Base-by-base conservation (phyloP, 2,797 vertebrate genomes). In the Nyctalus aviator region DNA sequence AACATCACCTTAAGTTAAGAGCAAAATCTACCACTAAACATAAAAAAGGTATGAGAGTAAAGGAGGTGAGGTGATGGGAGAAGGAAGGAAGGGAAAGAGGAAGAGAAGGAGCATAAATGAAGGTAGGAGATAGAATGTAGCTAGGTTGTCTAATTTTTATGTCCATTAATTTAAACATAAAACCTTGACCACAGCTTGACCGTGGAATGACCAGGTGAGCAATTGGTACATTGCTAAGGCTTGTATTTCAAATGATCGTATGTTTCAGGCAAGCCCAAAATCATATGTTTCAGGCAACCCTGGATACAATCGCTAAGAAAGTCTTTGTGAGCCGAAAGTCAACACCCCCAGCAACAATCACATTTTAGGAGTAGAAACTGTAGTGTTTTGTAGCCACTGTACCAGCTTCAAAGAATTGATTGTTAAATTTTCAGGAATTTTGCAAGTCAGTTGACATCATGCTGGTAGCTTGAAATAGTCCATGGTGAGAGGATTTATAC, bases 1-100 rank as follows among this genome's bases (percentile, higher is more conserved):
- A 69, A 81, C 4, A 50, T 96, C 46, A 82, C 41, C 44, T 62
- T 85, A 91, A 96, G n/a, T 66, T 68, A 83, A 72, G 73, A 97
- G 95, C 91, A 79, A 86, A 92, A 69, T 15, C 23, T 83, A 11
- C 21, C 17, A 14, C 12, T n/a, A 3, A 35, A 32, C 75, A 84
- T 30, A 20, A 93, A 84, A 78, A 73, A 75, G 41, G 15, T 18
- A 44, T 0, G 46, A 55, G 3, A 50, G 15, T 35, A 53, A 75
- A 84, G 75, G 55, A 59, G 68, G 46, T 44, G 48, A 57, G 25
- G 17, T 35, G 64, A 44, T 10, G 13, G 8, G 53, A 44, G 55
- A 62, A n/a, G 69, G 27, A 83, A 71, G 32, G 7, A 71, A 69
- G 7, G 21, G 41, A 23, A 8, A 50, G 14, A 41, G n/a, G 25